phyloP scores from a whole-genome alignment of 2,797 vertebrate genomes.

The Hipposideros larvatus region DNA sequence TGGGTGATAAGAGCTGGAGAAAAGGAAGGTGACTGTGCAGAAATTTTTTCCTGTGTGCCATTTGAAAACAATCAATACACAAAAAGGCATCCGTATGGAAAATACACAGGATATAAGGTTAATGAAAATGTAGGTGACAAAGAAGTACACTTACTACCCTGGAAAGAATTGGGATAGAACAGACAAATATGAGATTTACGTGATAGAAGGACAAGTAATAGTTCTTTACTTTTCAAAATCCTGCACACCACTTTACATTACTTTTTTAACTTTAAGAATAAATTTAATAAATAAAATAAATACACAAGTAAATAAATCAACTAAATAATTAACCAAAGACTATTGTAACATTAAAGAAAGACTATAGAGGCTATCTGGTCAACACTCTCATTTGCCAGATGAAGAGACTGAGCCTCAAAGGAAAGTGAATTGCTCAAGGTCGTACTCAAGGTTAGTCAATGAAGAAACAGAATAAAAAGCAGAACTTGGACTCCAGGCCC shows the following conservation, averaged over 20 bases:
- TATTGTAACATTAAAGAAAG: neutral
- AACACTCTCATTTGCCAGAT: neutral
- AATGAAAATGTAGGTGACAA: neutral
- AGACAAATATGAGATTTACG: neutral
- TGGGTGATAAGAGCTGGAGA: conserved; percentile 46
- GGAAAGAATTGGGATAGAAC: neutral
- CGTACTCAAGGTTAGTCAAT: neutral
- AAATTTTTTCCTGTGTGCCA: neutral
- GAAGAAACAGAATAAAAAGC: neutral
- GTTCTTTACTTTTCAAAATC: neutral
- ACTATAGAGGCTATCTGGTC: neutral
- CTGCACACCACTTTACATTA: neutral
- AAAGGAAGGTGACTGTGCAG: neutral
- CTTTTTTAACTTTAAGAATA: neutral
- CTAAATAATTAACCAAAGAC: neutral
- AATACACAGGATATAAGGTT: neutral
- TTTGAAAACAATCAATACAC: conserved; percentile 47
- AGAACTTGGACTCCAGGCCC: neutral
- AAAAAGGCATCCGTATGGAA: conserved; percentile 4
- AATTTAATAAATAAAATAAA: conserved; percentile 4
- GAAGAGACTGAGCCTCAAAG: neutral
- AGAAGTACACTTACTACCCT: neutral
- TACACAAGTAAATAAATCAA: neutral
- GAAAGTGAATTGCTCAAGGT: neutral
- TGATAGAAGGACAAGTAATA: neutral